phyloP scores from a whole-genome alignment of 2,888 invertebrate species.

The Dione juno region DNA sequence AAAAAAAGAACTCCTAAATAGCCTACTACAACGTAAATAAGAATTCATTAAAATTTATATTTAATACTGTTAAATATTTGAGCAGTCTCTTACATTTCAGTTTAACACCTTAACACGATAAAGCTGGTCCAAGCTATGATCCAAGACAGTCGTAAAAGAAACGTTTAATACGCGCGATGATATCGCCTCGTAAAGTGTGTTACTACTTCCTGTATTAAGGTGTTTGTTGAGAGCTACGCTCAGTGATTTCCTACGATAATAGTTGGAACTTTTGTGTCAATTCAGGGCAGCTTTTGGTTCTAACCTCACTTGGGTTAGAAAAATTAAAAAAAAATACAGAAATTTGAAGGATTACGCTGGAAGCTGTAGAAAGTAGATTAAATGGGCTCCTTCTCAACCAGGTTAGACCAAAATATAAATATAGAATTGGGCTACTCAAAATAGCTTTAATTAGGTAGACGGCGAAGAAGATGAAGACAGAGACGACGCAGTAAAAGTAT shows the following conservation, averaged over 20 bases:
- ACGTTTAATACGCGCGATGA: conserved; percentile 56
- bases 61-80: too few relatives aligned
- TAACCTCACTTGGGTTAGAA: neutral
- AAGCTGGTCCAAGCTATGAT: conserved; percentile 7
- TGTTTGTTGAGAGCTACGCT: conserved; percentile 46
- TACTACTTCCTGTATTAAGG: conserved; percentile 49
- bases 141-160: conserved; percentile 62
- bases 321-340: too few relatives aligned
- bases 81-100: neutral
- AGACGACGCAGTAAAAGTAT: neutral
- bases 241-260: conserved; percentile 5
- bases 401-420: too few relatives aligned
- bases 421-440: too few relatives aligned
- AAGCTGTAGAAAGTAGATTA: too few relatives aligned
- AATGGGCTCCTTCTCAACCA: too few relatives aligned
- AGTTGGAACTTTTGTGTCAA: neutral
- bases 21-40: neutral
- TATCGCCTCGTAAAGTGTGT: conserved; percentile 57
- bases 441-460: too few relatives aligned
- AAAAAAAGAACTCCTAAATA: too few relatives aligned
- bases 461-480: too few relatives aligned
- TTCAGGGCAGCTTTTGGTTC: neutral
- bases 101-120: neutral
- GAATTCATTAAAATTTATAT: too few relatives aligned
- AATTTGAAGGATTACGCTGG: too few relatives aligned